Percentiles rank a stretch among this genome's conserved stretches.
These are phyloP conservation scores for Platycnemis pennipes DNA, from an alignment of 2,888 invertebrate species.

Conservation along the genomic window DNA sequence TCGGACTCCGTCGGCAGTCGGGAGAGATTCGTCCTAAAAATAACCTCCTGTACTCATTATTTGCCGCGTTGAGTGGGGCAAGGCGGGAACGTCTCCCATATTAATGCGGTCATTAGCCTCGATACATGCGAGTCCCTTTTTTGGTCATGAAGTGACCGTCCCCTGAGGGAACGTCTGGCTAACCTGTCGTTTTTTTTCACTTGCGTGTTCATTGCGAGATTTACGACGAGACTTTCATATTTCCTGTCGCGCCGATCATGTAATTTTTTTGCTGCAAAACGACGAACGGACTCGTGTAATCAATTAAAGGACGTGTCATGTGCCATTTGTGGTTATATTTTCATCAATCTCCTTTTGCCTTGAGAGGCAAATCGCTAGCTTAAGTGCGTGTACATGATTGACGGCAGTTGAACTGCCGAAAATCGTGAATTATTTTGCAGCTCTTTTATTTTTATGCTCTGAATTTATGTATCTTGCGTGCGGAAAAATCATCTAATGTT, in stretches of 20 bases:
- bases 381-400: no score
- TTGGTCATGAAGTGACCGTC: neutral
- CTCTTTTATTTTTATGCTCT: no score
- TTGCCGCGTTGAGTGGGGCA: neutral
- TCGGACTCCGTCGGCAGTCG: neutral
- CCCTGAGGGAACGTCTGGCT: no score
- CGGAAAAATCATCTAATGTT: no score
- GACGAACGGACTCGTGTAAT: neutral
- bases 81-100: neutral
- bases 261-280: neutral
- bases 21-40: neutral
- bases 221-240: neutral
- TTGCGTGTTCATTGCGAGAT: neutral
- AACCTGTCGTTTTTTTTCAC: neutral
- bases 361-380: no score
- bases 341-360: neutral
- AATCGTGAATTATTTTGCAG: no score
- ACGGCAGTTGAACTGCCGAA: no score
- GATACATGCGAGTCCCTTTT: neutral
- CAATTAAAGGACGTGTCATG: neutral
- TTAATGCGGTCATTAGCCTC: neutral
- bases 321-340: neutral
- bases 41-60: neutral
- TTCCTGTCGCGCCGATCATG: neutral
- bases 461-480: no score